Percentiles rank a stretch among this genome's conserved stretches.
phyloP scores from a whole-genome alignment of 2,888 invertebrate genomes.

The Acleris literana region DNA sequence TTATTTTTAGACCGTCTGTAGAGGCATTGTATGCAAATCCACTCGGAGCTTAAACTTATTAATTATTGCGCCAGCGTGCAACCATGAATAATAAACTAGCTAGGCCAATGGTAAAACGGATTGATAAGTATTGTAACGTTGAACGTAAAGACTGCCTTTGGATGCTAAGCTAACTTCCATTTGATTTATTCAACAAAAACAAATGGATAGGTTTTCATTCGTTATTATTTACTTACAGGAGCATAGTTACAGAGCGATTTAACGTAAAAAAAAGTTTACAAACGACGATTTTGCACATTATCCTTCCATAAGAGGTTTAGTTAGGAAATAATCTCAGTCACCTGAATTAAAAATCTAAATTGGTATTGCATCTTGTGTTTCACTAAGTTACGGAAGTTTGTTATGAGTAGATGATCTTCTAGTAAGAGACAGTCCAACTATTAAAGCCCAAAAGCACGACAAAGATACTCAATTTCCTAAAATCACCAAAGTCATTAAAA shows the following conservation, averaged over 20 bases:
- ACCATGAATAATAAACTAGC: conserved; percentile 63
- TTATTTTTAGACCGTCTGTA: conserved; percentile 39
- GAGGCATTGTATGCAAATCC: conserved; percentile 77
- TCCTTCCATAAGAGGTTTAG: no score
- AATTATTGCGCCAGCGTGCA: conserved; percentile 72
- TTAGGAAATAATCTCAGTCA: no score
- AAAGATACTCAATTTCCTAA: conserved; percentile 10
- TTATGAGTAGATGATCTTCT: no score
- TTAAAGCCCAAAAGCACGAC: not conserved
- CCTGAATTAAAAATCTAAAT: no score
- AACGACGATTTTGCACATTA: no score
- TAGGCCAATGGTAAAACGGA: conserved; percentile 21
- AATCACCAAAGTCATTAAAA: conserved; percentile 24
- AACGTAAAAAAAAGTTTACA: no score
- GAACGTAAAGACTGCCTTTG: not conserved
- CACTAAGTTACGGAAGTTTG: no score
- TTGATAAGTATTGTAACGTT: conserved; percentile 4
- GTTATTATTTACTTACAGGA: no score
- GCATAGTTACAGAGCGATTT: no score
- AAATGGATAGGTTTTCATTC: not conserved
- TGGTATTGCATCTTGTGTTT: no score
- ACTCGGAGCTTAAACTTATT: conserved; percentile 75
- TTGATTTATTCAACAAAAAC: not conserved
- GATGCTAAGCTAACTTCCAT: not conserved
- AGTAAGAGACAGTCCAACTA: not conserved